phyloP scores from a whole-genome alignment of 2,797 vertebrate species.

The Esox masquinongy region DNA sequence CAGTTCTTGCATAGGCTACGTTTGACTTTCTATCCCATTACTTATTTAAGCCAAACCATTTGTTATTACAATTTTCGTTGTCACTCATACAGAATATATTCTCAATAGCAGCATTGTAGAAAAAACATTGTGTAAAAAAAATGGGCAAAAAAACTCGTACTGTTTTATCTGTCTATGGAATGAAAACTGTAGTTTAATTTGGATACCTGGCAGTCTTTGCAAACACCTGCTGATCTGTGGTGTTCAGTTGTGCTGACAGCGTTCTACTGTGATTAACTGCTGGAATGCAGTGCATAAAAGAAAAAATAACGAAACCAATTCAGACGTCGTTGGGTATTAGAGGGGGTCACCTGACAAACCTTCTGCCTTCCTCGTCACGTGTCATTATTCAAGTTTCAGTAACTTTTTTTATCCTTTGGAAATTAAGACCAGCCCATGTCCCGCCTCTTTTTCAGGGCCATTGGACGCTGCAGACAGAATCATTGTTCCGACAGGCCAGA shows the following conservation, averaged over 20 bases:
- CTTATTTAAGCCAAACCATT: neutral
- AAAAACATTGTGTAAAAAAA: neutral
- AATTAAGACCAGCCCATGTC: slow-evolving; percentile 43
- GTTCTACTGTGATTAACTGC: neutral
- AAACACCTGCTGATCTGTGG: neutral
- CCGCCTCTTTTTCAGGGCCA: slow-evolving; percentile 46
- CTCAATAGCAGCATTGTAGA: neutral
- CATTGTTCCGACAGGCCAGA: slow-evolving; percentile 53
- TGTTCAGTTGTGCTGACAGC: neutral
- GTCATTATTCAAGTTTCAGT: slow-evolving; percentile 75
- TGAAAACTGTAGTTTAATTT: neutral
- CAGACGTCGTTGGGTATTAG: slow-evolving; percentile 43
- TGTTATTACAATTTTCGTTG: neutral
- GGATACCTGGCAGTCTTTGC: neutral
- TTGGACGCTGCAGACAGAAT: slow-evolving; percentile 34
- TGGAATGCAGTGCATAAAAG: neutral
- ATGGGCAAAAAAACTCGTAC: neutral
- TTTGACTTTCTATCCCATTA: too few species aligned
- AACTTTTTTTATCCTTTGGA: slow-evolving; percentile 57
- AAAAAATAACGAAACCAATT: slow-evolving; percentile 43
- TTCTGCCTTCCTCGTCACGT: slow-evolving; percentile 66
- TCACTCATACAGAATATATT: neutral
- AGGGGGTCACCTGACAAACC: slow-evolving; percentile 73
- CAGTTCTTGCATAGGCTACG: neutral
- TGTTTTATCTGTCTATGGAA: neutral